A percentile compares a stretch with the other conserved stretches of the same genome.
Conservation (phyloP, 92 coral and sea anemone species). For the Anthopleura xanthogrammica region DNA sequence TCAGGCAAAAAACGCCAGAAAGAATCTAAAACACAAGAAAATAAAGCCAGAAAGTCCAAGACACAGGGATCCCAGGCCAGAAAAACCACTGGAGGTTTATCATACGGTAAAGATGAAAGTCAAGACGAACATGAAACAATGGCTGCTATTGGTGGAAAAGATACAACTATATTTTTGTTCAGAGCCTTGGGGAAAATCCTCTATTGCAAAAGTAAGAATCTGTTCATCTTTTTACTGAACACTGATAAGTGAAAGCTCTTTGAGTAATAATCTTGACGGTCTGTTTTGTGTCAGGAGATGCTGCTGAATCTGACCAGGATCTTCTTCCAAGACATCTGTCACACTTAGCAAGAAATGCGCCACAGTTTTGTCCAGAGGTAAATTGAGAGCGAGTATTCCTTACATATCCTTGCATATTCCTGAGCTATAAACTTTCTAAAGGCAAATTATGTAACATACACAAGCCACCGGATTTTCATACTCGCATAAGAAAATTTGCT, state of each 20-base stretch:
- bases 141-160: slow-evolving; percentile 86
- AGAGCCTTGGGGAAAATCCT: slow-evolving; percentile 91
- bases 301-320: slow-evolving; percentile 56
- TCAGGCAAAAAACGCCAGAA: slow-evolving; percentile 20
- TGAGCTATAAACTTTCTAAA: not conserved
- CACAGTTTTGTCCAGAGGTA: slow-evolving; percentile 88
- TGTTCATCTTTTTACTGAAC: not conserved
- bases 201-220: slow-evolving; percentile 85
- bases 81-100: slow-evolving; percentile 14
- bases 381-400: not conserved
- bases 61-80: slow-evolving; percentile 25
- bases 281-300: slow-evolving; percentile 62
- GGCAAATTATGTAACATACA: not conserved
- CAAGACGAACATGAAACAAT: slow-evolving; percentile 30
- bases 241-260: not conserved
- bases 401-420: too few species aligned
- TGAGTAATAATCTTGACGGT: not conserved
- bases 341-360: slow-evolving; percentile 66
- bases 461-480: not conserved
- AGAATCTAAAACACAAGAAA: slow-evolving; percentile 5
- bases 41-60: not conserved
- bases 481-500: not conserved
- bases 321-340: slow-evolving; percentile 81
- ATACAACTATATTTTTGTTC: slow-evolving; percentile 82
- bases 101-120: slow-evolving; percentile 47